These are phyloP conservation scores for Bombycilla garrulus DNA, from an alignment of 2,113 vertebrate species.

Conservation along the genomic window DNA sequence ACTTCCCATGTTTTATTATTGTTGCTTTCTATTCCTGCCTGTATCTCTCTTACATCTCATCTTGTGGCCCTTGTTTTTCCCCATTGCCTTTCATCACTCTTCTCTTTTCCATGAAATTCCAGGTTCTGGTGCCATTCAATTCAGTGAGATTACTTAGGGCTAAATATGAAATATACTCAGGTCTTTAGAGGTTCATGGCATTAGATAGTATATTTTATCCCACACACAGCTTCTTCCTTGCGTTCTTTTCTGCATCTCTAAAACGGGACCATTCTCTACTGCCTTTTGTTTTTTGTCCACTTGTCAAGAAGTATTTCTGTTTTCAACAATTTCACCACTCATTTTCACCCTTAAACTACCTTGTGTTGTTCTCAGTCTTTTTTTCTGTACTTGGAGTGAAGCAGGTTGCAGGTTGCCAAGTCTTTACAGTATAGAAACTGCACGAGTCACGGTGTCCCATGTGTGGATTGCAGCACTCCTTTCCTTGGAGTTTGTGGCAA, in stretches of 20 bases:
- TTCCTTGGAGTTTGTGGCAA: not conserved
- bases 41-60: not conserved
- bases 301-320: not conserved
- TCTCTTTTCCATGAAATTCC: not conserved
- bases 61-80: not conserved
- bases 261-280: not conserved
- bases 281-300: not conserved
- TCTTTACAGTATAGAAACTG: not conserved
- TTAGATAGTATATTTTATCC: not conserved
- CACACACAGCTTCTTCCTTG: not conserved
- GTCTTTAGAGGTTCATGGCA: not conserved
- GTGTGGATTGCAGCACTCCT: not conserved
- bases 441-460: not conserved
- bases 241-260: not conserved
- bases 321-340: not conserved
- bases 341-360: not conserved
- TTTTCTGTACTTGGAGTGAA: not conserved
- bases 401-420: not conserved
- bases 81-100: not conserved
- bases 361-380: not conserved
- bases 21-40: not conserved
- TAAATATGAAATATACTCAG: not conserved
- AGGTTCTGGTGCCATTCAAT: not conserved
- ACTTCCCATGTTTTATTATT: not conserved
- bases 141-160: not conserved